Evolutionary conservation across 2,113 vertebrate genomes (phyloP), one percentile per base, ranked within the genome.

Genomic region (Chamaetylas fuelleborni): DNA sequence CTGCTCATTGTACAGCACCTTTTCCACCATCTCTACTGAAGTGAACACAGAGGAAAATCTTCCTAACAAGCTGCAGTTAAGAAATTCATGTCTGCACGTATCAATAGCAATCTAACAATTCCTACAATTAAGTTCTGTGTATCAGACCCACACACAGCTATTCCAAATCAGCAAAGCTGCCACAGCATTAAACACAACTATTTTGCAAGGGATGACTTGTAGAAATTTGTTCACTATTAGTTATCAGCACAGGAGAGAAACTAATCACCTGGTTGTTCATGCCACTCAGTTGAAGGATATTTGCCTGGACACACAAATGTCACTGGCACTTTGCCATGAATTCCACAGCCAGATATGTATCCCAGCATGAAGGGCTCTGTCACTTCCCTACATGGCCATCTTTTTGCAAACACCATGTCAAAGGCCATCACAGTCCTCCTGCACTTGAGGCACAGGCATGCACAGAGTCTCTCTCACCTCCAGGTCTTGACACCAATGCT

Each of bases 301-400:
- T 98, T 97, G 96, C 97, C 98, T 98, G 97, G 97, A 97, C 97
- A 96, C 96, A 97, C 95, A 98, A 98, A 98, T 97, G 97, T 98
- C 97, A 96, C 93, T 98, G 98, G 97, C 97, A 40, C 72, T 83
- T 73, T 93, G 98, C 98, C 98, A 96, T 98, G 97, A 98, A 98
- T 98, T 98, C 94, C 97, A 96, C 19, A 89, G 71, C 25, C 84
- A 97, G 97, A 96, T 87, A 94, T 95, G 96, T 70, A 97, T 97
- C 92, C 96, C 61, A 94, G 92, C 83, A 95, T 95, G 96, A 96
- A 96, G 95, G 70, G 96, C 96, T 97, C 93, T 92, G 98, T 91
- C 93, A 87, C 97, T 98, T 98, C 98, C 98, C 98, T 99, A 99
- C 98, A 99, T 98, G 98, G 98, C 78, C 98, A 98, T 98, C 97